Evolutionary conservation across 1,140 invertebrate genomes (phyloP).

Genomic region (Saccostrea cuccullata): DNA sequence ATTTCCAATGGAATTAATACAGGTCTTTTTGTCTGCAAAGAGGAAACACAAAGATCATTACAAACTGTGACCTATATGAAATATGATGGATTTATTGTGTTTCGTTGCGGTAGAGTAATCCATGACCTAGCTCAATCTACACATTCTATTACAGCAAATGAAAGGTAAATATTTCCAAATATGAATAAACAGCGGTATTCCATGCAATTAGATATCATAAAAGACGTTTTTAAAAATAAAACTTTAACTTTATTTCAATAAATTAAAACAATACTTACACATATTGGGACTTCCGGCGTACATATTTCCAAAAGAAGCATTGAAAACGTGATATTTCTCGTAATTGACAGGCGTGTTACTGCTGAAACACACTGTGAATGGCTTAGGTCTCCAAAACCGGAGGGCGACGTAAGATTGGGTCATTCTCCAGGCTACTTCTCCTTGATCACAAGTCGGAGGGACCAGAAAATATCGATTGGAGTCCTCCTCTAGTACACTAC

Average conservation of each 20-base stretch:
- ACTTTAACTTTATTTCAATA: too few relatives aligned
- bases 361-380: constrained; percentile 8
- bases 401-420: constrained; percentile 12
- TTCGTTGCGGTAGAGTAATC: constrained; percentile 18
- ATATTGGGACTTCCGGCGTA: constrained; percentile 1
- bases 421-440: constrained; percentile 8
- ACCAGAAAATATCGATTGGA: constrained; percentile 7
- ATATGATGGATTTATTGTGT: not conserved
- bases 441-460: not conserved
- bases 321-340: constrained; percentile 3
- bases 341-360: constrained; percentile 15
- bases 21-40: not conserved
- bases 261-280: not conserved
- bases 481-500: constrained; percentile 12
- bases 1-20: constrained; percentile 4
- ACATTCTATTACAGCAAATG: too few relatives aligned
- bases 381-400: not conserved
- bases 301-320: constrained; percentile 9
- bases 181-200: not conserved
- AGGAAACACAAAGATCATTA: not conserved
- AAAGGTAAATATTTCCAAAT: too few relatives aligned
- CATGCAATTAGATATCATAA: too few relatives aligned
- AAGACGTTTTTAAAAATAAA: too few relatives aligned
- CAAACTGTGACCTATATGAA: not conserved
- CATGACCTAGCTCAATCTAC: too few relatives aligned